Conservation (phyloP, 2,113 vertebrate genomes). For the Prolemur simus region DNA sequence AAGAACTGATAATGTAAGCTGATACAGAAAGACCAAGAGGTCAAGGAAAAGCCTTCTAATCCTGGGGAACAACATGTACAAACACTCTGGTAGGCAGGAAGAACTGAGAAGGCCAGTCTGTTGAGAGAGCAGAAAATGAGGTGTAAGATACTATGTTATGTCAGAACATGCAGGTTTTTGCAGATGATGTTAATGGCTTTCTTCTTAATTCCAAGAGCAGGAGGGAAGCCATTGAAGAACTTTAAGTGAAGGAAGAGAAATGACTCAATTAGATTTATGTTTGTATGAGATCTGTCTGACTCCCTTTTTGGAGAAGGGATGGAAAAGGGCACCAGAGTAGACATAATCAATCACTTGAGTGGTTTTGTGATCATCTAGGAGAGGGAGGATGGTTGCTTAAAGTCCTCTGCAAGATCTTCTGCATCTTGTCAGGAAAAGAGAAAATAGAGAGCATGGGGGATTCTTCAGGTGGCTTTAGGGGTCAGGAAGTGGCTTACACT, state of each 20-base stretch:
- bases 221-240: neutral
- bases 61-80: neutral
- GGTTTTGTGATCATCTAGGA: neutral
- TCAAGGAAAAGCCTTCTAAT: neutral
- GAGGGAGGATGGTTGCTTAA: neutral
- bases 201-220: neutral
- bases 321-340: neutral
- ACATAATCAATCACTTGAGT: neutral
- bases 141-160: neutral
- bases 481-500: neutral
- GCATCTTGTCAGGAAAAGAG: neutral
- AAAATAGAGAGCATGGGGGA: neutral
- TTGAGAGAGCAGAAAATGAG: neutral
- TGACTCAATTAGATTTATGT: neutral
- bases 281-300: neutral
- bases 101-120: neutral
- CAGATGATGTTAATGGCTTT: neutral
- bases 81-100: neutral
- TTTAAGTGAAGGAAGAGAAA: neutral
- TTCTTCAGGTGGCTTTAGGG: neutral
- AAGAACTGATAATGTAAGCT: neutral
- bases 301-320: neutral
- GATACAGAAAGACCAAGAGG: neutral
- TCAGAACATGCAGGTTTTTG: neutral
- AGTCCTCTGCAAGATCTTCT: neutral